Evolutionary conservation across 2,888 invertebrate genomes (phyloP).

Genomic region (Drosophila paramelanica): DNA sequence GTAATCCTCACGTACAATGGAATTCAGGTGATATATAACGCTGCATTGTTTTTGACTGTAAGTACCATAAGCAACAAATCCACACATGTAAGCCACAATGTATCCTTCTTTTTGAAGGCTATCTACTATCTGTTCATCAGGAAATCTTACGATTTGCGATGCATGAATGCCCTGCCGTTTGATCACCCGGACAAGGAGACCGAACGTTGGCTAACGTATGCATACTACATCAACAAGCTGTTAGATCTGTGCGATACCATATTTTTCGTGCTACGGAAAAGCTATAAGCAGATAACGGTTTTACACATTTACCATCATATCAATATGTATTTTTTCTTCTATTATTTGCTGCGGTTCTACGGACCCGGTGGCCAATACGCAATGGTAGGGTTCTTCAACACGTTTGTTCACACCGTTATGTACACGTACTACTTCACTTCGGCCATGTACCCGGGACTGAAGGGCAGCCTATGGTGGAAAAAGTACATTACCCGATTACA

Average conservation of each 20-base stretch:
- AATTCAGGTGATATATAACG: slow-evolving; percentile 93
- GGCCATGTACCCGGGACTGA: slow-evolving; percentile 84
- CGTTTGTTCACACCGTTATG: slow-evolving; percentile 85
- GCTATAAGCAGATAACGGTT: slow-evolving; percentile 93
- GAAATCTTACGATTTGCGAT: slow-evolving; percentile 12
- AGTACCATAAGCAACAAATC: slow-evolving; percentile 25
- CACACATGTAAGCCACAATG: neutral
- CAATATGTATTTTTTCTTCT: too few species aligned
- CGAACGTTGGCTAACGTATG: slow-evolving; percentile 50
- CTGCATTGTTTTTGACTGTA: slow-evolving; percentile 85
- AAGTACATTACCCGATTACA: slow-evolving; percentile 84
- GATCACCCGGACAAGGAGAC: slow-evolving; percentile 11
- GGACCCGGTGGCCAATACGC: slow-evolving; percentile 86
- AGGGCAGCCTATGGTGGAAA: slow-evolving; percentile 86
- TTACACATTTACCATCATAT: slow-evolving; percentile 94
- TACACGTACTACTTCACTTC: slow-evolving; percentile 85
- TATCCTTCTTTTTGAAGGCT: slow-evolving; percentile 1
- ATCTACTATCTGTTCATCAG: neutral
- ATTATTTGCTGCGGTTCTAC: slow-evolving; percentile 88
- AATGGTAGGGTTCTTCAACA: slow-evolving; percentile 85
- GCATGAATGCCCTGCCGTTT: slow-evolving; percentile 13
- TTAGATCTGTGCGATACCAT: slow-evolving; percentile 91
- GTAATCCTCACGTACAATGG: slow-evolving; percentile 92
- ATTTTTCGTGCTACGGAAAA: slow-evolving; percentile 95
- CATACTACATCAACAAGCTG: slow-evolving; percentile 81